phyloP scores from a whole-genome alignment of 1,140 invertebrate genomes.

The Watersipora subatra region DNA sequence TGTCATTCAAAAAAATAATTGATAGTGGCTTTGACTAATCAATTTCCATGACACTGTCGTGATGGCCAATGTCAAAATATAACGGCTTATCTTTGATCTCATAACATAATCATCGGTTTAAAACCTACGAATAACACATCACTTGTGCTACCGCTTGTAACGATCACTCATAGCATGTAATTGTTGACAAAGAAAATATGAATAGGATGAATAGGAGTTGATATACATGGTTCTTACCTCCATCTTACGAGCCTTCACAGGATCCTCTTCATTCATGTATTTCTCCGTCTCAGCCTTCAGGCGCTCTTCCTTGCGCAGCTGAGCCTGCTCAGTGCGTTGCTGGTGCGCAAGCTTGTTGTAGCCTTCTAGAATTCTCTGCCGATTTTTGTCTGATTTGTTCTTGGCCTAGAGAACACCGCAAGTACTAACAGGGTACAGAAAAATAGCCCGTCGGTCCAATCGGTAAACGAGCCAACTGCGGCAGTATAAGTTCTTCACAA shows the following conservation, averaged over 20 bases:
- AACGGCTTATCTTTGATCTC: no score
- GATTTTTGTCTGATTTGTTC: constrained; percentile 79
- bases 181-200: no score
- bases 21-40: no score
- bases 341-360: constrained; percentile 85
- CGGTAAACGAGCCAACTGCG: neutral
- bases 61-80: no score
- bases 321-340: constrained; percentile 72
- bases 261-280: constrained; percentile 70
- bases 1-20: no score
- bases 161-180: no score
- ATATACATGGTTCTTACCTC: constrained; percentile 45
- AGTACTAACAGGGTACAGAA: neutral
- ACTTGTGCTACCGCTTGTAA: no score
- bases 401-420: constrained; percentile 52
- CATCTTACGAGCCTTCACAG: constrained; percentile 88
- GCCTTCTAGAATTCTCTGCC: constrained; percentile 75
- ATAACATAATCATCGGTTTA: no score
- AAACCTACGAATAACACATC: no score
- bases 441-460: constrained; percentile 7
- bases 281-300: constrained; percentile 76
- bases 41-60: no score
- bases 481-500: neutral
- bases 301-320: constrained; percentile 69
- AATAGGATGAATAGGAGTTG: no score